Conservation (phyloP, 2,797 vertebrate genomes). For the Helicolenus hilgendorfi region DNA sequence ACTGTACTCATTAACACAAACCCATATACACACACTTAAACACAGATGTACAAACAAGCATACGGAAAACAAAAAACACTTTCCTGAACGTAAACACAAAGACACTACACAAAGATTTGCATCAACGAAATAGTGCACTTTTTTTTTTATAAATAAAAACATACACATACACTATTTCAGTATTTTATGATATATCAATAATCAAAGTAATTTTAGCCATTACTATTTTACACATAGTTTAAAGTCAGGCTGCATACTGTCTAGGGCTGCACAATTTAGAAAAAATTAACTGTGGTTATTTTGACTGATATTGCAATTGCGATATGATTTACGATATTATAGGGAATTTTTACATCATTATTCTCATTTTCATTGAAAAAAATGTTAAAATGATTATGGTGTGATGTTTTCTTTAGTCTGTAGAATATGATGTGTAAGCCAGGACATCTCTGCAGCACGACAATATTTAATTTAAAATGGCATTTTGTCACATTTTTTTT, state of each 20-base stretch:
- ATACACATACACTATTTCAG: background rate
- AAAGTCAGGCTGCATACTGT: background rate
- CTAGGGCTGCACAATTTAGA: too few relatives aligned
- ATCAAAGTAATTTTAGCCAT: background rate
- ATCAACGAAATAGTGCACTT: background rate
- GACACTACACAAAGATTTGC: background rate
- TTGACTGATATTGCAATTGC: too few relatives aligned
- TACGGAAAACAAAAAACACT: background rate
- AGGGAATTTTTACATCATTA: too few relatives aligned
- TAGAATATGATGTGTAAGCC: too few relatives aligned
- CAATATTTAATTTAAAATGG: too few relatives aligned
- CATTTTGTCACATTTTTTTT: too few relatives aligned
- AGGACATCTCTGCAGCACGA: too few relatives aligned
- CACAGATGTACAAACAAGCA: background rate
- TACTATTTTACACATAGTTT: background rate
- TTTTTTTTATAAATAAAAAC: background rate
- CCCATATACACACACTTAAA: background rate
- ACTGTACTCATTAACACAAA: constrained; percentile 69
- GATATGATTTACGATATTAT: too few relatives aligned
- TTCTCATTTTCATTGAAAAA: too few relatives aligned
- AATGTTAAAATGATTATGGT: too few relatives aligned
- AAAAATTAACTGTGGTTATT: too few relatives aligned
- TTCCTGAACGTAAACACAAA: background rate
- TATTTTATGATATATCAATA: background rate
- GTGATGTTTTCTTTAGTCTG: too few relatives aligned